Conservation (phyloP, 64 coral and sea anemone genomes). For the Actinia tenebrosa region DNA sequence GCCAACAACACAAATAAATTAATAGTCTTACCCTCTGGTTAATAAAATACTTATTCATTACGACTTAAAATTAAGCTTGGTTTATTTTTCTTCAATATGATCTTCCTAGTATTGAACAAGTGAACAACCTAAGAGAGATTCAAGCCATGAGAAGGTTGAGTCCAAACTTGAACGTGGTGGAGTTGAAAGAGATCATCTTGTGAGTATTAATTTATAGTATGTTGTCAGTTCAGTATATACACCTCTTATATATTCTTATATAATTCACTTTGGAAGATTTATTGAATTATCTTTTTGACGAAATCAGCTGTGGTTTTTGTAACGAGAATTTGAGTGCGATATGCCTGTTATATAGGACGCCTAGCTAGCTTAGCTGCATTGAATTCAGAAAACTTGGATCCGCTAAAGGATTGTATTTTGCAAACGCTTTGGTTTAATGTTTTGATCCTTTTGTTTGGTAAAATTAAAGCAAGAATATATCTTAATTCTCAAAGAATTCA, state of each 20-base stretch:
- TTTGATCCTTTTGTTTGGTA: background rate
- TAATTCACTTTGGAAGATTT: background rate
- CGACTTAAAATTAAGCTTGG: background rate
- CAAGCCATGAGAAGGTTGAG: conserved; percentile 91
- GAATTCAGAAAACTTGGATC: background rate
- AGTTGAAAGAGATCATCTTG: conserved; percentile 94
- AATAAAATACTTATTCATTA: background rate
- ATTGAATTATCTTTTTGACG: background rate
- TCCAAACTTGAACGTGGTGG: conserved; percentile 89
- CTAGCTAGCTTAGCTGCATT: background rate
- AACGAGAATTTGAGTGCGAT: background rate
- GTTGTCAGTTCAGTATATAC: too few species aligned
- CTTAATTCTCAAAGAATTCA: conserved; percentile 3
- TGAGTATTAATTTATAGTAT: conserved; percentile 30
- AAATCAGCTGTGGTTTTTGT: background rate
- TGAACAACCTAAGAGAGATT: conserved; percentile 95
- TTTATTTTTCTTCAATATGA: conserved; percentile 21
- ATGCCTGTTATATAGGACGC: background rate
- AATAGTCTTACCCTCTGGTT: background rate
- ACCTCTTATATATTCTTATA: background rate
- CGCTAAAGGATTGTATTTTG: background rate
- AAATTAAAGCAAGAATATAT: background rate
- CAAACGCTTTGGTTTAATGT: background rate
- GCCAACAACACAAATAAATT: background rate
- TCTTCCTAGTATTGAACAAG: conserved; percentile 82